These are phyloP conservation scores for Cosmia pyralina DNA, from an alignment of 2,888 invertebrate genomes.

Conservation along the genomic window DNA sequence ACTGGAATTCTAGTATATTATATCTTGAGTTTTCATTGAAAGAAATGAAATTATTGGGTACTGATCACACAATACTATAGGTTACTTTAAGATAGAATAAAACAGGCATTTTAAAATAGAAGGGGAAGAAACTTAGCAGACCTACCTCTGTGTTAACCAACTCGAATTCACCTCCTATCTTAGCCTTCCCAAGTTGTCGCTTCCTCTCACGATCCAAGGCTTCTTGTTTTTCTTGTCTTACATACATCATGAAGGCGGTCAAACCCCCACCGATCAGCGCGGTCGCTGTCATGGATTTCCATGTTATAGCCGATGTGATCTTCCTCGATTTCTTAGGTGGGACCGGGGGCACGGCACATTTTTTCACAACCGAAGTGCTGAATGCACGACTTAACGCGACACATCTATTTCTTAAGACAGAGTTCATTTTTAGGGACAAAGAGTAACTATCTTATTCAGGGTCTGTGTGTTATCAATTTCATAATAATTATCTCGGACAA, in stretches of 20 bases:
- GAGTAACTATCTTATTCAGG: conserved; percentile 30
- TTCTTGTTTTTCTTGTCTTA: conserved; percentile 95
- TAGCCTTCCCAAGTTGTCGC: conserved; percentile 96
- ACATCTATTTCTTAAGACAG: conserved; percentile 74
- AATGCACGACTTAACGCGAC: conserved; percentile 74
- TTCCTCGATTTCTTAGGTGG: conserved; percentile 79
- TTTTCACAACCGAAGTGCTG: conserved; percentile 77
- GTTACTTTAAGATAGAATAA: too few relatives aligned
- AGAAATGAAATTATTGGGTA: not conserved
- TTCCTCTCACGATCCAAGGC: conserved; percentile 93
- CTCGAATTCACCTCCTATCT: conserved; percentile 98
- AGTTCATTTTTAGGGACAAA: conserved; percentile 76
- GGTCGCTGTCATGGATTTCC: conserved; percentile 94
- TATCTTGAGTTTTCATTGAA: not conserved
- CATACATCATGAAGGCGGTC: conserved; percentile 93
- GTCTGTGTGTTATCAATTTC: conserved; percentile 56
- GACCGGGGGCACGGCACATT: conserved; percentile 78
- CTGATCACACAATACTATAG: not conserved
- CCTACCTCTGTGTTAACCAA: conserved; percentile 92
- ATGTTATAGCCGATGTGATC: conserved; percentile 93
- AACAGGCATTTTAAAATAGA: not conserved
- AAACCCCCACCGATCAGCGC: conserved; percentile 92
- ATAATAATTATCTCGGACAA: conserved; percentile 44
- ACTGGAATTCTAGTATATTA: not conserved
- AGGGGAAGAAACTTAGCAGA: not conserved